Percentiles rank a stretch among this genome's conserved stretches.
Evolutionary conservation across 2,888 invertebrate species (phyloP).

Genomic region (Acleris literana): DNA sequence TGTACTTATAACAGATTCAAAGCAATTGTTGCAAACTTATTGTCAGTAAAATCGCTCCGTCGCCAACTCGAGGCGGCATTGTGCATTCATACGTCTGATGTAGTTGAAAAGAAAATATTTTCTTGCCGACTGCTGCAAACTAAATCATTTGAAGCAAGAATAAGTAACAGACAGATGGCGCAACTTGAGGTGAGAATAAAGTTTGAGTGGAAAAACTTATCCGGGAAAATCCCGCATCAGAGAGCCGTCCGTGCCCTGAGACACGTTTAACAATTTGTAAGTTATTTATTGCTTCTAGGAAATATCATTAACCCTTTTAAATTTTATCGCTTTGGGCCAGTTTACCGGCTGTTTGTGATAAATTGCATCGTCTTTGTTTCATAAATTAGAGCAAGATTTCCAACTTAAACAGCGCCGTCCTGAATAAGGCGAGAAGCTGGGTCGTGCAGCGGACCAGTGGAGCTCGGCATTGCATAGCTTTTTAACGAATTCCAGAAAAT

Average conservation of each 20-base stretch:
- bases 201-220: constrained; percentile 82
- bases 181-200: constrained; percentile 78
- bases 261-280: constrained; percentile 79
- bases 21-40: constrained; percentile 50
- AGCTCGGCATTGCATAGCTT: constrained; percentile 3
- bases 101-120: constrained; percentile 76
- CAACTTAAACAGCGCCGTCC: constrained; percentile 21
- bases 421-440: constrained; percentile 19
- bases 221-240: constrained; percentile 67
- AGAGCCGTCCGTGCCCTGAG: constrained; percentile 66
- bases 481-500: constrained; percentile 3
- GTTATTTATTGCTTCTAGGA: constrained; percentile 78
- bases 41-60: constrained; percentile 45
- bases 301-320: constrained; percentile 79
- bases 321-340: constrained; percentile 59
- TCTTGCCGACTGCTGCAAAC: constrained; percentile 75
- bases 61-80: constrained; percentile 51
- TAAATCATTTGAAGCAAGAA: constrained; percentile 80
- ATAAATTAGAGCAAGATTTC: constrained; percentile 30
- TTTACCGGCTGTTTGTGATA: constrained; percentile 50
- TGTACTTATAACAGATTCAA: constrained; percentile 44
- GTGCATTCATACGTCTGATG: constrained; percentile 70
- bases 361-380: constrained; percentile 43
- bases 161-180: constrained; percentile 70
- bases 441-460: background rate